Conservation (phyloP, 2,797 vertebrate genomes). For the Eurystomus glaucurus region DNA sequence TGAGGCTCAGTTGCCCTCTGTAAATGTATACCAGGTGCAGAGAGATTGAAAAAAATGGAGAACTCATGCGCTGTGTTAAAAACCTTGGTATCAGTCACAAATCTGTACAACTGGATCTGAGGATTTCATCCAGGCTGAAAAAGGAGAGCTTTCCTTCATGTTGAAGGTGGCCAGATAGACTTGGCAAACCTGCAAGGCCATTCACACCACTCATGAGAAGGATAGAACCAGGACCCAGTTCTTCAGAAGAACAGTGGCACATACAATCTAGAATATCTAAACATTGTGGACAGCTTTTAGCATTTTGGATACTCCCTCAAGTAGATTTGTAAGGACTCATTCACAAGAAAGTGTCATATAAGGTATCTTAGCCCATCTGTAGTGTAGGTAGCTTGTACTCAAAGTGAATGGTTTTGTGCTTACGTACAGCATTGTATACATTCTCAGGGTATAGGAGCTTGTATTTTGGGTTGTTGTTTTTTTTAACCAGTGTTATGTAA, state of each 20-base stretch:
- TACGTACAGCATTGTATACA: not conserved
- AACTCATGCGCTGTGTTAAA: not conserved
- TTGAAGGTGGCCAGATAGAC: not conserved
- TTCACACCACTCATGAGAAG: not conserved
- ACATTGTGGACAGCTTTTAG: not conserved
- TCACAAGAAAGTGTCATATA: rapidly evolving
- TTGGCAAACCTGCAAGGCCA: rapidly evolving
- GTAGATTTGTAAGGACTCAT: not conserved
- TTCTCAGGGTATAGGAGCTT: not conserved
- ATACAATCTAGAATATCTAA: not conserved
- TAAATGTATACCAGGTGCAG: not conserved
- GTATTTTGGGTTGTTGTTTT: not conserved
- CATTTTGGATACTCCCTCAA: not conserved
- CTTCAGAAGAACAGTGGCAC: not conserved
- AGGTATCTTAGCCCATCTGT: not conserved
- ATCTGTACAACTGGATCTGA: not conserved
- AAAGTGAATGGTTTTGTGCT: not conserved
- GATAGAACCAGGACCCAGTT: rapidly evolving
- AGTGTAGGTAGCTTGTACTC: not conserved
- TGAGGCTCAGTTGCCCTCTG: not conserved
- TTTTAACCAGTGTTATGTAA: not conserved
- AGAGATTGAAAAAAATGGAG: not conserved
- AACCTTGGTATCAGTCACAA: not conserved
- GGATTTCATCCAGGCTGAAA: not conserved
- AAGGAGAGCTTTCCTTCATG: not conserved